Evolutionary conservation across 2,888 invertebrate species (phyloP), one percentile per base, ranked within the genome.

Genomic region (Ceriagrion tenellum): DNA sequence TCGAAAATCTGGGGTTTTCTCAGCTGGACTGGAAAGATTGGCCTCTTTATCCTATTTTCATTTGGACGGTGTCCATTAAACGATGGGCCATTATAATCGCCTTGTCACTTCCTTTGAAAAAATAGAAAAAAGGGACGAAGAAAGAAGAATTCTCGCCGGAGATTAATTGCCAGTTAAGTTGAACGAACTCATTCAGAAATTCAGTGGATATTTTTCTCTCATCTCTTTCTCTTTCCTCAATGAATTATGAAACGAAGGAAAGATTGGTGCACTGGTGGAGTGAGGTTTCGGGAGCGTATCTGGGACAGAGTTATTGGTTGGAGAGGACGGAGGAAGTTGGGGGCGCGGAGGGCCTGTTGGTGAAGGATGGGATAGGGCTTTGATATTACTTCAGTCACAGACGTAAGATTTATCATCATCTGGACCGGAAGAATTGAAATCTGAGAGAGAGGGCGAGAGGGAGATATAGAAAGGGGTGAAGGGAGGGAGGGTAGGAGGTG

Each of bases 381-480:
- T 93, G 93, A 93, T 93, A 93, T 93, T 93, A 93, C 93, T 93
- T 93, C 55, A 55, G 89, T 89, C 89, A 55, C 93, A 74, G 93
- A 93, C 69, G 47, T 69, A 69, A 93, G 69, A 93, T 63, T 93
- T 93, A 69, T 93, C 93, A 93, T 93, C 69, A 47, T 93, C 74
- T 74, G 93, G 93, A 93, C 69, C 93, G 93, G 69, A 93, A 93
- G 93, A 93, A 93, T 93, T 93, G 93, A 93, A 93, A 93, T 93
- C 93, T 13, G 93, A 93, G 69, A 69, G 26, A 18, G 93, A 40
- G 30, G 35, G 90, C 35, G 63, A 69, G 69, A 26, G 69, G 1
- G 69, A 69, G 3, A 69, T 23, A 69, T 23, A 69, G 23, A 69
- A 10, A n/a, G 69, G n/a, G n/a, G n/a, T n/a, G 35, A 8, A 30